Evolutionary conservation across 2,888 invertebrate species (phyloP), one percentile per base, ranked within the genome.

Genomic region (Amorpha juglandis): DNA sequence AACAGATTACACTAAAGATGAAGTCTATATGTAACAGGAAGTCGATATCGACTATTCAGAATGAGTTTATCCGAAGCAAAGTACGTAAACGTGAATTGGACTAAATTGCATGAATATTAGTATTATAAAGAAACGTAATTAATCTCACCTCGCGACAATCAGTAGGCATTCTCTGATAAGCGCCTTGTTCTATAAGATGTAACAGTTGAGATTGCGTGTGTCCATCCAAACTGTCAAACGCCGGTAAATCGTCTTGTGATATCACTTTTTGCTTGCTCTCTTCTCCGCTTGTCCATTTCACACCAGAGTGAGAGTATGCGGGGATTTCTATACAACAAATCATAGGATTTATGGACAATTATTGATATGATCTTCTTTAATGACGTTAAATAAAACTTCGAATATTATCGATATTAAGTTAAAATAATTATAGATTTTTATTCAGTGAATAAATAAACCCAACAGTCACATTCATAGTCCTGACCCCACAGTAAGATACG

Each of bases 181-280:
- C 96, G 75, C 97, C 96, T 79, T 96, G 96, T 76, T 96, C 96
- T 63, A 96, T 95, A 48, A 97, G 95, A 71, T 96, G 96, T 63
- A 95, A 83, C 63, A 97, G 84, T 71, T 96, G 94, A 67, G 96
- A 95, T 81, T 97, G 97, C 0, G 97, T 96, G 81, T 97, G 97
- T n/a, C 95, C 95, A 86, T 98, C 98, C 74, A 98, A 84, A 16
- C 96, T 96, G 70, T 95, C 95, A 80, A 98, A 98, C 35, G 85
- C 78, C 0, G 92, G 91, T 66, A 92, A 69, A 4, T 87, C 91
- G 72, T 84, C 84, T 0, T 62, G 77, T 0, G 83, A 75, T 38
- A 89, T 14, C 0, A 77, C 68, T 21, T 76, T 79, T 21, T 79
- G 77, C 4, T 81, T 81, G 3, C 78, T 79, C 6, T 85, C 88